phyloP scores from a whole-genome alignment of 2,888 invertebrate species.

The Ophion obscuratus region DNA sequence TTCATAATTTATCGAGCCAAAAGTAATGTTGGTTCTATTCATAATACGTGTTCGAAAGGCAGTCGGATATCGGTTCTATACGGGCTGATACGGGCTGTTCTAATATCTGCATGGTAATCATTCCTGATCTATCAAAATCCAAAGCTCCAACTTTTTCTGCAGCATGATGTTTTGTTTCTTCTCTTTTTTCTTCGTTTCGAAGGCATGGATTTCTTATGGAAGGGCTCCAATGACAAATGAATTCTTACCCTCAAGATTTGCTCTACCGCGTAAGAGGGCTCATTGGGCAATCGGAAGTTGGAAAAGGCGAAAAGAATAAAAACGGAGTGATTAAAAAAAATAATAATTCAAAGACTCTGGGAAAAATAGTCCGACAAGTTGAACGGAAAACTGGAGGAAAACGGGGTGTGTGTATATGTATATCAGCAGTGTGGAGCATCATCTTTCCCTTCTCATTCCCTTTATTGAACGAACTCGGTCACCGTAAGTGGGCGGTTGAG shows the following conservation, averaged over 20 bases:
- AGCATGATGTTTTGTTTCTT: background rate
- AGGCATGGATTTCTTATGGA: background rate
- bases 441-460: slow-evolving; percentile 63
- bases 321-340: background rate
- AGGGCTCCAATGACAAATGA: background rate
- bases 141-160: background rate
- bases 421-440: slow-evolving; percentile 26
- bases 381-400: slow-evolving; percentile 14
- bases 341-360: background rate
- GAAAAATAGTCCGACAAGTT: background rate
- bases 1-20: background rate
- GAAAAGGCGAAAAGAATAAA: background rate
- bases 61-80: no score
- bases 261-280: background rate
- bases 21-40: background rate
- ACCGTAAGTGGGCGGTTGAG: slow-evolving; percentile 67
- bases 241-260: background rate
- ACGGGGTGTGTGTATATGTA: slow-evolving; percentile 9
- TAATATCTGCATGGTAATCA: background rate
- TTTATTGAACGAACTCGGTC: slow-evolving; percentile 73
- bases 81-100: no score
- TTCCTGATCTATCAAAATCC: background rate
- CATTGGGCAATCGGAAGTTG: background rate
- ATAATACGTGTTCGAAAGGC: no score
- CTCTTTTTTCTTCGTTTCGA: background rate